These are phyloP conservation scores for Ophion obscuratus DNA, from an alignment of 2,888 invertebrate genomes.

Conservation along the genomic window DNA sequence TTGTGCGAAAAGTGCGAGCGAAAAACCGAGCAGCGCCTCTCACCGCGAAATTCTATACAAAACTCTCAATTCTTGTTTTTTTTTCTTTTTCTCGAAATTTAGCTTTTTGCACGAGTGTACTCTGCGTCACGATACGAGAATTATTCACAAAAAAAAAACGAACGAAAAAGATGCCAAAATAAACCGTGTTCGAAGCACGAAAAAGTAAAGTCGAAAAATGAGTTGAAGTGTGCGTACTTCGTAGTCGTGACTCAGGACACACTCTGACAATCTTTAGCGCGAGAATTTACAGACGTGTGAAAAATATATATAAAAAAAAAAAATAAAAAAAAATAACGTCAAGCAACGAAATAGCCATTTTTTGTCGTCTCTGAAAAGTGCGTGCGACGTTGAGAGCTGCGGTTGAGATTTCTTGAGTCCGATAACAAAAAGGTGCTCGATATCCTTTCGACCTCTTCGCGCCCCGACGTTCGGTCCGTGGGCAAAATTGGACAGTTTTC, in stretches of 20 bases:
- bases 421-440: neutral
- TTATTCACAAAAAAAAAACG: slow-evolving; percentile 26
- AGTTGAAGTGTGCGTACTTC: slow-evolving; percentile 48
- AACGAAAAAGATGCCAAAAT: neutral
- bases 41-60: neutral
- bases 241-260: slow-evolving; percentile 48
- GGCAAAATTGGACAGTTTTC: neutral
- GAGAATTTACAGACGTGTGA: slow-evolving; percentile 12
- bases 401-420: slow-evolving; percentile 18
- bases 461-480: neutral
- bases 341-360: neutral
- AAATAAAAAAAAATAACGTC: neutral
- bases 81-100: neutral
- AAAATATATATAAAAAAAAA: neutral
- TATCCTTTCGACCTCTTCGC: slow-evolving; percentile 1
- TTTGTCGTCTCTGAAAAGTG: neutral
- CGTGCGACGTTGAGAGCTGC: neutral
- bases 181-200: neutral
- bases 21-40: slow-evolving; percentile 49
- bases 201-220: slow-evolving; percentile 11
- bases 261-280: slow-evolving; percentile 35
- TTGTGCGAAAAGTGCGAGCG: slow-evolving; percentile 68
- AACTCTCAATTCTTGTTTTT: neutral
- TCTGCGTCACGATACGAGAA: slow-evolving; percentile 42
- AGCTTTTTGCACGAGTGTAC: slow-evolving; percentile 8